Conservation (phyloP, 1,140 invertebrate species). For the Drosophila busckii region DNA sequence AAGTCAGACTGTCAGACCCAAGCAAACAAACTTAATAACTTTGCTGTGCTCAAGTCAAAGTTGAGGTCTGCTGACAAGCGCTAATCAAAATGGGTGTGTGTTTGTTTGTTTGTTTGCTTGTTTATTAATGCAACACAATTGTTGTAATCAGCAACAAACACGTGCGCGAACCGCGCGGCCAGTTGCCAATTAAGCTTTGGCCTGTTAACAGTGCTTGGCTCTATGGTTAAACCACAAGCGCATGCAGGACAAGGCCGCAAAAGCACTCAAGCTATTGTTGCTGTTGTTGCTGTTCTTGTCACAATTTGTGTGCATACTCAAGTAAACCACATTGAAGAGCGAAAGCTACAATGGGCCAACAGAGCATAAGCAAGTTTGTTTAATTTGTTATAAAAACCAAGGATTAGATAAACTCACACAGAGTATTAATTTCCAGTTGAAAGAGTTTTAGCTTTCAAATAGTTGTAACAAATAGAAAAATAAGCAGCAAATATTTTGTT, state of each 20-base stretch:
- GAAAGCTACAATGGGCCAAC: conserved; percentile 25
- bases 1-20: too few species aligned
- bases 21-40: too few species aligned
- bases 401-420: too few species aligned
- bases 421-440: too few species aligned
- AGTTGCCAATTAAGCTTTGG: conserved; percentile 39
- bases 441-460: too few species aligned
- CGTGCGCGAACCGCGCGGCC: conserved; percentile 6
- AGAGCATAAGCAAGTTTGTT: background rate
- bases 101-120: too few species aligned
- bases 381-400: too few species aligned
- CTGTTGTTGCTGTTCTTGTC: conserved; percentile 24
- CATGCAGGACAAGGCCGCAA: conserved; percentile 33
- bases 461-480: too few species aligned
- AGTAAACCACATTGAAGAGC: conserved; percentile 32
- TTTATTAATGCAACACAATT: conserved; percentile 67
- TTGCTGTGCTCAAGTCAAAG: background rate
- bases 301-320: conserved; percentile 68
- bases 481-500: too few species aligned
- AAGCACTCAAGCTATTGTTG: conserved; percentile 20
- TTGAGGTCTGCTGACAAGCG: conserved; percentile 30
- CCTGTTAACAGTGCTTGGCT: conserved; percentile 57
- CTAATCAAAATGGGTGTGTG: conserved; percentile 65
- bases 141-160: conserved; percentile 30
- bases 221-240: conserved; percentile 46